phyloP scores from a whole-genome alignment of 2,888 invertebrate genomes.

The Drosophila infuscata region DNA sequence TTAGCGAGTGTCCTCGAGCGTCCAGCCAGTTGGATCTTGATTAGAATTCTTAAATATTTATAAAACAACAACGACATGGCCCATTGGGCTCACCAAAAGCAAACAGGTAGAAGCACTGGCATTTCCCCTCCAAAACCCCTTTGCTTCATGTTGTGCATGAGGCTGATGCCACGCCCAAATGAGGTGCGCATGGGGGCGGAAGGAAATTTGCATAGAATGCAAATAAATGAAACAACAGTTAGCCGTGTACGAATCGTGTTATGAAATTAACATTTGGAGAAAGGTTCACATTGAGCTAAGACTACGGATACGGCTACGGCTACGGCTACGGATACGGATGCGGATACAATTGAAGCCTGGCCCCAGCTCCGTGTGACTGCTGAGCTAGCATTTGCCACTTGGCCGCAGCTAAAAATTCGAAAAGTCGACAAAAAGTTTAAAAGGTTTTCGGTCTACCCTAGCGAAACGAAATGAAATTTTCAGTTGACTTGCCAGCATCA shows the following conservation, averaged over 20 bases:
- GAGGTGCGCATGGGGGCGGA: conserved; percentile 46
- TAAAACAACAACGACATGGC: conserved; percentile 60
- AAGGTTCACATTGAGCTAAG: conserved; percentile 21
- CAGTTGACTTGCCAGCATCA: conserved; percentile 71
- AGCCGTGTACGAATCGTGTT: conserved; percentile 74
- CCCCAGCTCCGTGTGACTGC: conserved; percentile 39
- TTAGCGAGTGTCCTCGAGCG: conserved; percentile 32
- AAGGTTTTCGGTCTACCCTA: conserved; percentile 68
- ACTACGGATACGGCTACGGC: not conserved
- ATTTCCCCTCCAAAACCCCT: not conserved
- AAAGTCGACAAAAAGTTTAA: conserved; percentile 82
- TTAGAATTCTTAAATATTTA: conserved; percentile 84
- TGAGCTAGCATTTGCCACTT: conserved; percentile 75
- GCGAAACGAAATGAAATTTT: conserved; percentile 78
- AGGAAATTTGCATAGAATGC: conserved; percentile 78
- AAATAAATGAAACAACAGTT: conserved; percentile 80
- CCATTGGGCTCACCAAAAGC: conserved; percentile 42
- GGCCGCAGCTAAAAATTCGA: conserved; percentile 74
- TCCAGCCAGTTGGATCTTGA: conserved; percentile 81
- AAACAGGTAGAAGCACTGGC: conserved; percentile 63
- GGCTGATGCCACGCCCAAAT: conserved; percentile 42
- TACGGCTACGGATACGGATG: not conserved
- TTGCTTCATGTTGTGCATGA: not conserved
- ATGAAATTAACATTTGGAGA: conserved; percentile 80
- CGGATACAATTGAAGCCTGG: conserved; percentile 6